Conservation (phyloP, 2,888 invertebrate species). For the Hedya salicella region DNA sequence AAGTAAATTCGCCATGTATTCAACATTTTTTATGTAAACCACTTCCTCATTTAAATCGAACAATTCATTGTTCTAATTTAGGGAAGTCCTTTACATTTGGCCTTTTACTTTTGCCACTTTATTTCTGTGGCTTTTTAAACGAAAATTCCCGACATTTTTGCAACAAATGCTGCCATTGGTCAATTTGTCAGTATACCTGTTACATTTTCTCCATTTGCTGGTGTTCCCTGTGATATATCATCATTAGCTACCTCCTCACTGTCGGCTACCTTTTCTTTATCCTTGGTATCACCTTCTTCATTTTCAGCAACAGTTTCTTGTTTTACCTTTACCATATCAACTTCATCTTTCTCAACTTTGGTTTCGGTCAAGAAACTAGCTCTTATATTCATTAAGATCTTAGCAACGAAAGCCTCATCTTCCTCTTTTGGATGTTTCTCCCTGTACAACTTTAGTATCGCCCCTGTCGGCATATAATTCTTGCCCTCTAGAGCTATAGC, state of each 20-base stretch:
- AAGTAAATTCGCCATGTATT: background rate
- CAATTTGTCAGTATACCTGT: conserved; percentile 27
- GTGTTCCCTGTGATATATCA: conserved; percentile 7
- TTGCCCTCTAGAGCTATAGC: conserved; percentile 47
- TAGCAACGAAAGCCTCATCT: conserved; percentile 49
- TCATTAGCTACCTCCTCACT: conserved; percentile 8
- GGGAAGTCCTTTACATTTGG: background rate
- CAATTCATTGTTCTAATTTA: conserved; percentile 3
- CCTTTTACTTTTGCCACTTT: background rate
- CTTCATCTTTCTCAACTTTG: conserved; percentile 5
- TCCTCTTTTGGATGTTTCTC: conserved; percentile 45
- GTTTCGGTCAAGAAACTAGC: conserved; percentile 43
- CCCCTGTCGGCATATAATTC: conserved; percentile 34
- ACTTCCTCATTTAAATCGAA: conserved; percentile 3
- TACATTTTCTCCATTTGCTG: conserved; percentile 13
- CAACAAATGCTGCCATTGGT: conserved; percentile 17
- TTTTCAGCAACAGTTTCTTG: conserved; percentile 22
- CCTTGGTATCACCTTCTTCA: conserved; percentile 6
- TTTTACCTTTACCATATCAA: conserved; percentile 10
- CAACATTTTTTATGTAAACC: background rate
- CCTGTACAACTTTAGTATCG: conserved; percentile 50
- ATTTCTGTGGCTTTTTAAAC: conserved; percentile 5
- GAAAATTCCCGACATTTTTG: conserved; percentile 12
- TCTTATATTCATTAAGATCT: conserved; percentile 45
- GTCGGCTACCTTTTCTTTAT: conserved; percentile 11